Base-by-base conservation (phyloP, 23 tunicate genomes). In the Halocynthia roretzi region DNA sequence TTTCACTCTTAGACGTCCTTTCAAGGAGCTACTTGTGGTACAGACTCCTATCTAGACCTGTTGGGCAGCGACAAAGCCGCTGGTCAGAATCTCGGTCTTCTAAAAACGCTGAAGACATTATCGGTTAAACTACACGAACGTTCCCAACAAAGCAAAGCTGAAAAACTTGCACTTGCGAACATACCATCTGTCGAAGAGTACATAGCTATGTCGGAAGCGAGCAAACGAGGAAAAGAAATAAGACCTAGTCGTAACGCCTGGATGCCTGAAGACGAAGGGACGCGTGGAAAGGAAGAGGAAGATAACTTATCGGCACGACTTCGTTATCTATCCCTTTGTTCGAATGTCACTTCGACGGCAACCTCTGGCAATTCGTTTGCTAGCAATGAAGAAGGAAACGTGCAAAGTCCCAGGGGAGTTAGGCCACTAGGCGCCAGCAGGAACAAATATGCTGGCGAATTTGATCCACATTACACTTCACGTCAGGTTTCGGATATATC, bases 301-400 rank as follows among this genome's bases (percentile, higher is more conserved):
- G 70, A 65, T 15, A 6, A 65, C 70, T 20, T 65, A 65, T 65
- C 70, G 10, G 70, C 70, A 65, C 22, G 31, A 15, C 19, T 65
- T 10, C 70, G 19, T 8, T 65, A 48, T 15, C 9, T 65, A 48
- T 20, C 48, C 5, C 5, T 65, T 11, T 65, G 31, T 65, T 65
- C 70, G 22, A 48, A 48, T 11, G 31, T 65, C 10, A 0, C 70
- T 65, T 65, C 70, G 31, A 65, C 70, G 2, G 19, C 19, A 0
- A 40, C 15, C 10, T 65, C 70, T 9, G 48, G 19, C 5, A 65
- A 65, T 20, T 65, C 70, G 9, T 15, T 48, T 10, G 19, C 70
- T 6, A 65, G 44, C 44, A 31, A 31, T 31, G 44, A 31, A 31
- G 44, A 31, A 31, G 44, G 44, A 31, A 31, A 31, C 44, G 44